Evolutionary conservation across 1,140 invertebrate genomes (phyloP), one percentile per base, ranked within the genome.

Genomic region (Cepaea nemoralis): DNA sequence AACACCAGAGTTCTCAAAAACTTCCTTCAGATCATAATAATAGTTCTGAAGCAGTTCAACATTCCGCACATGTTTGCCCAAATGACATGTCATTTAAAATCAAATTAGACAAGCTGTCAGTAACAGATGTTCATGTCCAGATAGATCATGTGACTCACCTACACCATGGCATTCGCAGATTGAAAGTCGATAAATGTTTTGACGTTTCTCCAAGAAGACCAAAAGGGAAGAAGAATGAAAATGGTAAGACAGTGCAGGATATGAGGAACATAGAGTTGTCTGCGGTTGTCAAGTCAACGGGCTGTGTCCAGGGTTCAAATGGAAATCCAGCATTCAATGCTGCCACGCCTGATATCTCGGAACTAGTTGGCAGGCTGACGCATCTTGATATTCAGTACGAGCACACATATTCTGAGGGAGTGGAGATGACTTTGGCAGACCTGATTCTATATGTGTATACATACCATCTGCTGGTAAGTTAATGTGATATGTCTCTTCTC

Each of bases 351-450:
- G 71, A 45, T 27, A 31, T 83, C 40, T 80, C 76, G 31, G 82
- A 85, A 35, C 79, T 89, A 39, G 77, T 67, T 33, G 45, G 77
- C 22, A 81, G 27, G 24, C 66, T 89, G 73, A 87, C 84, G 6
- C 73, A 85, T 48, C 37, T 84, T 45, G 86, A 89, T 75, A 74
- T 90, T 22, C 66, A 87, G 35, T 85, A 91, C 77, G 83, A 88
- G 27, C 96, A 97, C 90, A 91, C 93, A 42, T 98, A 94, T 92
- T 95, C 95, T 12, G 96, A 98, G 92, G 96, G 96, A 2, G 94
- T 94, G 2, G 94, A 93, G 83, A 93, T 98, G 83, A 96, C 96
- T 10, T 90, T 98, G 80, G 94, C 97, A 40, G 97, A 98, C 92
- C 88, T 97, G 59, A 93, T 97, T 63, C 93, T 97, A 81, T 94